Evolutionary conservation across 2,888 invertebrate genomes (phyloP).

Genomic region (Amaurobius ferox): DNA sequence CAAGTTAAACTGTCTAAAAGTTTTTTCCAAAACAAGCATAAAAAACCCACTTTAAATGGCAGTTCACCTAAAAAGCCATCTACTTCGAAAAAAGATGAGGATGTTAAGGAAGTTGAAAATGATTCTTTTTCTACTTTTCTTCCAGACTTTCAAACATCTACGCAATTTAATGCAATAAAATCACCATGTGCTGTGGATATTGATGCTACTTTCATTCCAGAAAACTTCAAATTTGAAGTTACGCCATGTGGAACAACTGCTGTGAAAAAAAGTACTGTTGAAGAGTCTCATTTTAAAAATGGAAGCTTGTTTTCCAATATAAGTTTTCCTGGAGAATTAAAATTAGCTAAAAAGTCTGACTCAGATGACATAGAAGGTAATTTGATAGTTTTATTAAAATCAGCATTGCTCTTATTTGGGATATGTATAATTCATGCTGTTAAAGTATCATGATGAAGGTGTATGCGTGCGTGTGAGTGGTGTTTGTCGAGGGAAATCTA

Average conservation of each 20-base stretch:
- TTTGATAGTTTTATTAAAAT: no score
- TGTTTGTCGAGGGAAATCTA: no score
- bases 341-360: no score
- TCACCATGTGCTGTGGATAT: conserved; percentile 22
- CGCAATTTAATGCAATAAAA: not conserved
- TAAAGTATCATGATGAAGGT: no score
- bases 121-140: not conserved
- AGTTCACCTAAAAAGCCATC: not conserved
- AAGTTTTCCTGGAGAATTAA: conserved; percentile 6
- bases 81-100: not conserved
- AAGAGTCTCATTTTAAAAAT: not conserved
- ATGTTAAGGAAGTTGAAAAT: not conserved
- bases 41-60: not conserved
- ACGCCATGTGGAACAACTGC: conserved; percentile 14
- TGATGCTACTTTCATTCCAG: conserved; percentile 68
- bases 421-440: no score
- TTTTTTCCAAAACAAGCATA: conserved; percentile 27
- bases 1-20: conserved; percentile 64
- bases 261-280: not conserved
- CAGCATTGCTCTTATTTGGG: no score
- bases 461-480: no score
- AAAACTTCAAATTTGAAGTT: conserved; percentile 39
- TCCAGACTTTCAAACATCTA: not conserved
- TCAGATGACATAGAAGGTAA: no score
- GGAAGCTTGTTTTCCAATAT: conserved; percentile 1